Conservation (phyloP, 1,140 invertebrate species). For the Ceratina calcarata region DNA sequence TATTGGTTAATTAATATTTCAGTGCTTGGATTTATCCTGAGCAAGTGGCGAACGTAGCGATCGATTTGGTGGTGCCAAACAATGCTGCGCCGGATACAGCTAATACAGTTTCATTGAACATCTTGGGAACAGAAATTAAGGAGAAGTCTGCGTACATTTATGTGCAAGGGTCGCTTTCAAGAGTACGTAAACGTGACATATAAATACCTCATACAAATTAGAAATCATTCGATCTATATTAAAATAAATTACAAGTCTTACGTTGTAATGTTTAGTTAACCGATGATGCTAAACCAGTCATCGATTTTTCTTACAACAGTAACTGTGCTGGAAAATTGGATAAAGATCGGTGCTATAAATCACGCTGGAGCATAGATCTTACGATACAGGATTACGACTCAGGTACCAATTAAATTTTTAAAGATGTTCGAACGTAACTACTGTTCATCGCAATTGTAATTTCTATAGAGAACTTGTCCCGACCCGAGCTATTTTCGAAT, state of each 20-base stretch:
- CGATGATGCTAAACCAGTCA: constrained; percentile 77
- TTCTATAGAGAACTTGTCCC: background rate
- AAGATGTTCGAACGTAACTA: background rate
- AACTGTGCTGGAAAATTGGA: constrained; percentile 79
- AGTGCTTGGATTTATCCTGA: constrained; percentile 79
- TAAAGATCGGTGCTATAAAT: constrained; percentile 79
- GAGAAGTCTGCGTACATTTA: constrained; percentile 78
- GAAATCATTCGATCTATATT: too few species aligned
- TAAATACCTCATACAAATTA: constrained; percentile 1
- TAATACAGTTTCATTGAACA: constrained; percentile 81
- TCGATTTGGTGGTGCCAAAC: constrained; percentile 80
- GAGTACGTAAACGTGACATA: constrained; percentile 48
- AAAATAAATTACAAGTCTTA: constrained; percentile 10
- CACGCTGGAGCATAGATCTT: constrained; percentile 83
- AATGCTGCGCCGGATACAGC: constrained; percentile 77
- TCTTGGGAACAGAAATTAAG: constrained; percentile 66
- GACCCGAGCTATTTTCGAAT: background rate
- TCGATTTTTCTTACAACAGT: constrained; percentile 81
- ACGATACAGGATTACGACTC: constrained; percentile 81
- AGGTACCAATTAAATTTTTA: constrained; percentile 69
- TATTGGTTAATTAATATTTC: constrained; percentile 22
- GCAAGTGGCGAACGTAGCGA: constrained; percentile 80
- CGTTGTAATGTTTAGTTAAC: constrained; percentile 44
- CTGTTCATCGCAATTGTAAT: background rate
- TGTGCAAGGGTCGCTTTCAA: constrained; percentile 68